Base-by-base conservation (phyloP, 2,113 vertebrate genomes). In the Nansenia antarctica region DNA sequence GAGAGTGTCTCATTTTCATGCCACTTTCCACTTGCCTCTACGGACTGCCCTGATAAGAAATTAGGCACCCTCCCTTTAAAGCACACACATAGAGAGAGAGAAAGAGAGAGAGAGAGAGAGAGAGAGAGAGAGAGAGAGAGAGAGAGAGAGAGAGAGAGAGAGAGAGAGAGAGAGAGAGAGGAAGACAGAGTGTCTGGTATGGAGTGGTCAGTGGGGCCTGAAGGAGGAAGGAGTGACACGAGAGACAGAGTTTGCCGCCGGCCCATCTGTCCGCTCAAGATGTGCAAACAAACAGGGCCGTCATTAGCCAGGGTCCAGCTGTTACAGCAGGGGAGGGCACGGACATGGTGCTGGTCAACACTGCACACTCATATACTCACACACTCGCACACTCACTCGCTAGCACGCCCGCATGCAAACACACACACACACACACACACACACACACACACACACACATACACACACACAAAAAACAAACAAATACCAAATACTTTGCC, bases 241-340 rank as follows among this genome's bases (percentile, higher is more conserved):
- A 80, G 72, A 74, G 74, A 58, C 57, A n/a, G 59, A 54, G 15
- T 82, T 77, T 81, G 81, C 72, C 73, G 75, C 42, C 76, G 47
- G 39, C 82, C 89, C 87, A 86, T 89, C 87, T 90, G 86, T 84
- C 76, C 83, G 67, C 72, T 77, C 79, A 69, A 75, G 67, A 75
- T 75, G 62, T 31, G 53, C 42, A 76, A 78, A 80, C 74, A 81
- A 85, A 80, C 77, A 73, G 70, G 47, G 64, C 71, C 66, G 65
- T 73, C 82, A 82, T 82, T 82, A 86, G 76, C 79, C 37, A 31
- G 71, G 26, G 74, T 80, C 78, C 86, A 88, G 85, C 83, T 61
- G 64, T 53, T 61, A 47, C 42, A 37, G 32, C 30, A 67, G 22
- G 32, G 39, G 32, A 39, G 57, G 14, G 37, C 26, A 22, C 31